These are phyloP conservation scores for Mizuhopecten yessoensis DNA, from an alignment of 1,140 invertebrate genomes.

Conservation along the genomic window DNA sequence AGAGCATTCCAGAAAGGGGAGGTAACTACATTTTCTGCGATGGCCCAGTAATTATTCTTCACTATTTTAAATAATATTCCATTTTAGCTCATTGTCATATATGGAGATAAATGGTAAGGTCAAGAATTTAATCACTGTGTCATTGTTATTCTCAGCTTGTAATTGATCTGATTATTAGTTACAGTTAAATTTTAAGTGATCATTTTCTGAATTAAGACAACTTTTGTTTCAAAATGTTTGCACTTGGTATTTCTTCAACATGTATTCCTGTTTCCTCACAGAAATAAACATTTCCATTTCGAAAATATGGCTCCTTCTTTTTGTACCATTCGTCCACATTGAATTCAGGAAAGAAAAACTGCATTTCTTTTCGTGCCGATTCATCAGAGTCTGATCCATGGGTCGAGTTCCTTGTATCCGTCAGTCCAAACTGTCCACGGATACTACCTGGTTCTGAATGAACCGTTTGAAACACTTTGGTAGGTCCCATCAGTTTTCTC, in stretches of 20 bases:
- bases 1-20: too few species aligned
- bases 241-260: neutral
- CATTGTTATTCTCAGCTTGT: too few species aligned
- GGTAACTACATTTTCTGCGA: too few species aligned
- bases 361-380: slow-evolving; percentile 90
- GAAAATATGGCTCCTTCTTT: slow-evolving; percentile 65
- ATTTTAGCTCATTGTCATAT: too few species aligned
- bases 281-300: slow-evolving; percentile 54
- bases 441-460: slow-evolving; percentile 90
- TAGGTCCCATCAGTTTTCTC: slow-evolving; percentile 93
- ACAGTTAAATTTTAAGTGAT: too few species aligned
- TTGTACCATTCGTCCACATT: slow-evolving; percentile 85
- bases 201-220: neutral
- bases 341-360: slow-evolving; percentile 93
- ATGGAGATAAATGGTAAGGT: too few species aligned
- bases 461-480: slow-evolving; percentile 90
- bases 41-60: too few species aligned
- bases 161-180: too few species aligned
- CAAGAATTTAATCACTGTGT: too few species aligned
- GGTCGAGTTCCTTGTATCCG: slow-evolving; percentile 95
- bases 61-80: too few species aligned
- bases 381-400: slow-evolving; percentile 95
- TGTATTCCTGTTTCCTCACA: slow-evolving; percentile 54
- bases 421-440: slow-evolving; percentile 92
- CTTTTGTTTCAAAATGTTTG: neutral